These are phyloP conservation scores for Nasonia oneida DNA, from an alignment of 2,888 invertebrate genomes.

Conservation along the genomic window DNA sequence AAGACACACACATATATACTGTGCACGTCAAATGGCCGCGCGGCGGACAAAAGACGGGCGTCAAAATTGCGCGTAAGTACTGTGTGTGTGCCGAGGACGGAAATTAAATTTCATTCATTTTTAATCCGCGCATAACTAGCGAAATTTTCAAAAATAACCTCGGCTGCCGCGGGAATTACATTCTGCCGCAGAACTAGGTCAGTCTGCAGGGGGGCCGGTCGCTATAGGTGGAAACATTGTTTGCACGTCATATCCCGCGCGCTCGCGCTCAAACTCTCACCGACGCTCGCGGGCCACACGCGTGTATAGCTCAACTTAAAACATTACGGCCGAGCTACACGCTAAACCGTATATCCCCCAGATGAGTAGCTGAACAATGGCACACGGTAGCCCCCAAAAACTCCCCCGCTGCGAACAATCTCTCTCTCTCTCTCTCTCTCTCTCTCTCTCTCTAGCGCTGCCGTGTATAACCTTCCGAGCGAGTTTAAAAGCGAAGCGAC, in stretches of 20 bases:
- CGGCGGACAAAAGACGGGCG: not conserved
- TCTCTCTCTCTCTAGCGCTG: too few species aligned
- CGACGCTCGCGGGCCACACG: not conserved
- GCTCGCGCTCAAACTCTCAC: not conserved
- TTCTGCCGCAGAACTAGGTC: slow-evolving; percentile 33
- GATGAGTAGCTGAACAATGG: not conserved
- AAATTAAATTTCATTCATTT: slow-evolving; percentile 35
- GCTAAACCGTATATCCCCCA: not conserved
- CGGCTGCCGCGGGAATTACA: slow-evolving; percentile 14
- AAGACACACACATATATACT: not conserved
- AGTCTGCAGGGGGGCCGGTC: not conserved
- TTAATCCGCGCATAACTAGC: slow-evolving; percentile 6
- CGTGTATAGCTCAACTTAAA: slow-evolving; percentile 31
- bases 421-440: not conserved
- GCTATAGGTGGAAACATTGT: slow-evolving; percentile 38
- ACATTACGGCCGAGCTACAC: slow-evolving; percentile 17
- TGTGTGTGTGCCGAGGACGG: not conserved
- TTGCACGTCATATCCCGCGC: slow-evolving; percentile 41
- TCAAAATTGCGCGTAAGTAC: not conserved
- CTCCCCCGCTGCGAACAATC: not conserved
- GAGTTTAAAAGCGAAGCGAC: not conserved
- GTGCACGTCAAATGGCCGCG: not conserved
- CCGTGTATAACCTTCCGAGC: not conserved
- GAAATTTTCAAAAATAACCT: slow-evolving; percentile 42
- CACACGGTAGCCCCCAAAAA: not conserved